Base-by-base conservation (phyloP, 2,113 vertebrate species). In the Siniperca chuatsi region DNA sequence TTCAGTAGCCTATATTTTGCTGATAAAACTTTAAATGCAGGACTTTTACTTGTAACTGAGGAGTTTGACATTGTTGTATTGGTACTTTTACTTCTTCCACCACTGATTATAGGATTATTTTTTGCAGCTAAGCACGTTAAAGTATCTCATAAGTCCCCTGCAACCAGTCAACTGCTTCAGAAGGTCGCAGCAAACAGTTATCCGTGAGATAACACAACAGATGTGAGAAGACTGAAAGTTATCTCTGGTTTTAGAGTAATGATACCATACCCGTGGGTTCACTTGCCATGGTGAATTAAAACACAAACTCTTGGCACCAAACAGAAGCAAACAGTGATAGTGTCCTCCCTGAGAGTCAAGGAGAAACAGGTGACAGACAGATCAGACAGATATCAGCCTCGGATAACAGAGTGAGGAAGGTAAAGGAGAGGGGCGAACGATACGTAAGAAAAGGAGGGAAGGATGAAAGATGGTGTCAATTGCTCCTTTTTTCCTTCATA, bases 361-460 rank as follows among this genome's bases (percentile, higher is more conserved):
- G 91, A 89, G 87, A 87, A 76, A 16, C 78, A 33, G 89, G n/a
- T 83, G 89, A 87, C 79, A 69, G 93, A 91, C 29, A 29, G 29
- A 29, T 29, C 29, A 29, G 29, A 29, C 83, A 65, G 79, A 75
- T 54, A 75, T 78, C 90, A 79, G 88, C 91, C 82, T 91, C 88
- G 18, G 83, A 86, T 93, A 84, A 90, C 68, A 8, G 58, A 62
- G 89, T 55, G 72, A 89, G 66, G 76, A 66, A 60, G 81, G 91
- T 93, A 90, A 89, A 90, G 70, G 82, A 88, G 90, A 85, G 87
- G 72, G 71, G 35, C 35, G 21, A 67, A 21, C 33, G 84, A 91
- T 90, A 88, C 72, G 86, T 93, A 91, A 93, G 93, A 91, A 92
- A 89, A 93, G 92, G 82, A 92, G 90, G 84, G 86, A 90, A 80